Evolutionary conservation across 2,888 invertebrate species (phyloP).

Genomic region (Spatulosminthurus flaviceps): DNA sequence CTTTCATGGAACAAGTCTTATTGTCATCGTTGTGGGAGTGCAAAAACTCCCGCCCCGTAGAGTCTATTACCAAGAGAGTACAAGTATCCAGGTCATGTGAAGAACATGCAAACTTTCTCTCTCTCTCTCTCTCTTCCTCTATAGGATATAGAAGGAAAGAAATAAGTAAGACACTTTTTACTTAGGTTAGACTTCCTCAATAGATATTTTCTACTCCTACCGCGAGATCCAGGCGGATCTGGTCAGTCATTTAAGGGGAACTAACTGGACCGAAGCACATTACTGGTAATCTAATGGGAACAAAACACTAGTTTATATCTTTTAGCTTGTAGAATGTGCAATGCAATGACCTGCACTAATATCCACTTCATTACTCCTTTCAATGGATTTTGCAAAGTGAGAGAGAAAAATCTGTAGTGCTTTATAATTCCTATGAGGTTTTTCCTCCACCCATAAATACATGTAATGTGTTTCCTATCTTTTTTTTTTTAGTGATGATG

Average conservation of each 20-base stretch:
- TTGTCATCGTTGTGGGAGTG: conserved; percentile 20
- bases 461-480: no score
- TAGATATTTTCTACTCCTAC: conserved; percentile 26
- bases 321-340: not conserved
- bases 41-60: no score
- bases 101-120: not conserved
- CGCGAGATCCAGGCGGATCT: not conserved
- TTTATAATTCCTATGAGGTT: no score
- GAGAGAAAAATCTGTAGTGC: no score
- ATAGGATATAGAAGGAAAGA: not conserved
- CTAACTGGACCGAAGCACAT: conserved; percentile 33
- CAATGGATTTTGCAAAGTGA: no score
- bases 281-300: conserved; percentile 20
- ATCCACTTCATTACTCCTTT: conserved; percentile 11
- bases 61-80: no score
- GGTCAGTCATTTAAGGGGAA: conserved; percentile 25
- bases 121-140: no score
- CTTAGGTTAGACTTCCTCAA: conserved; percentile 34
- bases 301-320: conserved; percentile 21
- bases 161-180: conserved; percentile 20
- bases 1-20: conserved; percentile 22
- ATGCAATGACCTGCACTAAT: conserved; percentile 36
- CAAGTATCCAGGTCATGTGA: no score
- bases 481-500: no score
- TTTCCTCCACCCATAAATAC: no score